Conservation (phyloP, 2,888 invertebrate species). For the Heliconius ismenius region DNA sequence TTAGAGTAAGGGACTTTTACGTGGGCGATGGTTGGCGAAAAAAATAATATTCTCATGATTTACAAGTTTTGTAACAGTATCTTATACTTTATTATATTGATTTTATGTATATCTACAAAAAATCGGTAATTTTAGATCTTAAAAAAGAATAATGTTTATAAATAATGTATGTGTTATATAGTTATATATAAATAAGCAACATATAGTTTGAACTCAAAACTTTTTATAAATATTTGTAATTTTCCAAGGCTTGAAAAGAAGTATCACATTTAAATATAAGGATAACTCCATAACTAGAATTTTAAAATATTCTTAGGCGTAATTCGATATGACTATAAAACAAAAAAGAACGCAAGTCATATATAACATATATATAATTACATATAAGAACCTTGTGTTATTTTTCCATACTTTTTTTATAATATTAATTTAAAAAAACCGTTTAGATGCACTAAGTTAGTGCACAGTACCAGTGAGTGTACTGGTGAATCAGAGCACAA, state of each 20-base stretch:
- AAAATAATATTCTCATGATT: background rate
- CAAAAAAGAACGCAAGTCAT: background rate
- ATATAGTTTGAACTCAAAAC: background rate
- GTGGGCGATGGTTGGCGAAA: slow-evolving; percentile 1
- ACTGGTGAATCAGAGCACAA: slow-evolving; percentile 69
- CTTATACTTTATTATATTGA: too few relatives aligned
- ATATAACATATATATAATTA: background rate
- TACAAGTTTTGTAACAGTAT: background rate
- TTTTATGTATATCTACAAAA: background rate
- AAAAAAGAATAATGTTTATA: background rate
- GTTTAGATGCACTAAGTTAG: background rate
- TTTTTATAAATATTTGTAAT: background rate
- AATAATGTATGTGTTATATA: background rate
- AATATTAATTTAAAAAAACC: background rate
- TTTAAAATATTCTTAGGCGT: background rate
- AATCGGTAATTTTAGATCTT: too few relatives aligned
- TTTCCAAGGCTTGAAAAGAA: background rate
- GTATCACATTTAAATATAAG: background rate
- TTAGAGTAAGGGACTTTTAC: slow-evolving; percentile 12
- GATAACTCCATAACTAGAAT: too few relatives aligned
- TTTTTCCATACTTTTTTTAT: background rate
- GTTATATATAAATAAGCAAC: background rate
- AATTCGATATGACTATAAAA: background rate
- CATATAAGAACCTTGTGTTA: background rate
- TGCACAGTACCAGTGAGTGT: slow-evolving; percentile 27